Conservation (phyloP, 2,888 invertebrate genomes). For the Drosophila pegasa region DNA sequence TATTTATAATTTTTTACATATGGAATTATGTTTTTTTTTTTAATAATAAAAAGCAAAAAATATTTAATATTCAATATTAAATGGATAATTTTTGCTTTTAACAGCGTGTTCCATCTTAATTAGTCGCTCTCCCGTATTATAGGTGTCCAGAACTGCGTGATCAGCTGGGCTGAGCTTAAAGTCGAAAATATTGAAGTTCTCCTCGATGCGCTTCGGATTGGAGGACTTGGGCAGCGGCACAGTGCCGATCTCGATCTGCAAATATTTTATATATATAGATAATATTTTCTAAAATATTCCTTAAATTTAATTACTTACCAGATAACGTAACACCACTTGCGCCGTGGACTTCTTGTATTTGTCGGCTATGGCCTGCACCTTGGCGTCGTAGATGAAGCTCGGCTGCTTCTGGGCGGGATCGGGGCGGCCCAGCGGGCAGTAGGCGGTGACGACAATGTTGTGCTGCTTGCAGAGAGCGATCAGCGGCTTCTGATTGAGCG, state of each 20-base stretch:
- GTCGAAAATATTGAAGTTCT: slow-evolving; percentile 87
- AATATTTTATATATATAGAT: neutral
- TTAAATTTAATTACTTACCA: slow-evolving; percentile 63
- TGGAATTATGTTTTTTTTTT: neutral
- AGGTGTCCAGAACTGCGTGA: slow-evolving; percentile 85
- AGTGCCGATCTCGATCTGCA: slow-evolving; percentile 86
- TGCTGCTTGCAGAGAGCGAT: slow-evolving; percentile 88
- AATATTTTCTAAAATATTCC: neutral
- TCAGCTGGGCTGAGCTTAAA: slow-evolving; percentile 86
- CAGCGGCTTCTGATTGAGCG: slow-evolving; percentile 88
- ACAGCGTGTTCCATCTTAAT: slow-evolving; percentile 82
- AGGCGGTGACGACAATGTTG: slow-evolving; percentile 89
- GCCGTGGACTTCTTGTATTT: slow-evolving; percentile 89
- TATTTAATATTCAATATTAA: slow-evolving; percentile 75
- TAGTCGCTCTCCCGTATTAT: slow-evolving; percentile 84
- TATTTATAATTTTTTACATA: neutral
- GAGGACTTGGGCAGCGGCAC: slow-evolving; percentile 87
- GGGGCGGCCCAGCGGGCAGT: slow-evolving; percentile 92
- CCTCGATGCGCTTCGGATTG: slow-evolving; percentile 85
- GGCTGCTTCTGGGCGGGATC: slow-evolving; percentile 90
- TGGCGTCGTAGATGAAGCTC: slow-evolving; percentile 85
- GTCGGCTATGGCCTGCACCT: slow-evolving; percentile 87
- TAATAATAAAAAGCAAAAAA: neutral
- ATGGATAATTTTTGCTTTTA: slow-evolving; percentile 82
- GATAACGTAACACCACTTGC: slow-evolving; percentile 89